Evolutionary conservation across 2,797 vertebrate genomes (phyloP), one percentile per base, ranked within the genome.

Genomic region (Natrix natrix): DNA sequence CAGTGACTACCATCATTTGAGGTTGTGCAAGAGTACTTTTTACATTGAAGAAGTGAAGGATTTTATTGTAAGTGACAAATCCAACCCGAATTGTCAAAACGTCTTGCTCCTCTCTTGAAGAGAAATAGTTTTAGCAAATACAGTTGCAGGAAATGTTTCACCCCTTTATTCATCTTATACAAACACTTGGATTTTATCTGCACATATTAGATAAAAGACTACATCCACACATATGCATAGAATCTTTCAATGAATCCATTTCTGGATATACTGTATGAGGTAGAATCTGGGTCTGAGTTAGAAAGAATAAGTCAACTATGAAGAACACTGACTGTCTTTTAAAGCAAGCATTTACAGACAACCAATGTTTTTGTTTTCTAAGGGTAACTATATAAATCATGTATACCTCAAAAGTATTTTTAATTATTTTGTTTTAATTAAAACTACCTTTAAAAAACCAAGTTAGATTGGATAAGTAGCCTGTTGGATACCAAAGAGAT

Each of bases 1-100:
- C 99, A 0, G 99, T 99, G 90, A 99, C 99, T 96, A 99, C 98
- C 99, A 99, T 98, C 99, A 99, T 99, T 98, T 99, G 99, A 2
- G 99, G 99, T 97, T 99, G 99, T 86, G 99, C 99, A 97, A 99
- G 95, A n/a, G 98, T 98, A 92, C 99, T 98, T 97, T 99, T 99
- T 57, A 99, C 98, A 4, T 99, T 99, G 96, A 99, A 99, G 98
- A 99, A 99, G 95, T 99, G 99, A 8, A 99, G 98, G 92, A 99
- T 97, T 97, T 99, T 99, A 98, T 99, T 98, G n/a, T 99, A 99
- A 74, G 99, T 99, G 96, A 99, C 98, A 63, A 99, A 99, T 92
- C 99, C 99, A 57, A 99, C 99, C 93, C 97, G 98, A 57, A 99
- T 96, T 1, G 97, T 95, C 0, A 99, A 99, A 26, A 95, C 98